phyloP scores from a whole-genome alignment of 2,797 vertebrate species.

The Spinus pinus region DNA sequence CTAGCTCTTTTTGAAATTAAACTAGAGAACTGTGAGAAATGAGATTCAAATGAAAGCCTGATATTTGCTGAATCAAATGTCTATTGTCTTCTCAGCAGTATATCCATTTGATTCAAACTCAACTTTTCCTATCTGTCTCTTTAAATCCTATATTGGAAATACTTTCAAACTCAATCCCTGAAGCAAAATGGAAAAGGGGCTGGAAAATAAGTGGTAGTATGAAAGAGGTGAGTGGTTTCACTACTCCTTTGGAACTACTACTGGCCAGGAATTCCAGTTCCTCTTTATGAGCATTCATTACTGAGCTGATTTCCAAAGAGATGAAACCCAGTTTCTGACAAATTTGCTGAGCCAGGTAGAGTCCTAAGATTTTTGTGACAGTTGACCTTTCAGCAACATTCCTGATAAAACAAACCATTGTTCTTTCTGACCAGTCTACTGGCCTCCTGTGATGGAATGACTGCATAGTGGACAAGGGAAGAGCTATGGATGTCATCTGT shows the following conservation, averaged over 20 bases:
- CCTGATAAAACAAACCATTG: background rate
- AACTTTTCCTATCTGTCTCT: background rate
- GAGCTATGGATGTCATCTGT: too few species aligned
- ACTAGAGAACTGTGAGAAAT: background rate
- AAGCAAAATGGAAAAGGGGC: background rate
- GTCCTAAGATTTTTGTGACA: background rate
- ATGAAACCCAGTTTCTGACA: background rate
- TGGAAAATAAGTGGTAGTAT: background rate
- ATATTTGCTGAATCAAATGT: background rate
- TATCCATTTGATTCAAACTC: background rate
- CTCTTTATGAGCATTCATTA: background rate
- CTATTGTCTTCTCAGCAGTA: background rate
- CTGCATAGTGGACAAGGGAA: accelerated
- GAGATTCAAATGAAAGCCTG: background rate
- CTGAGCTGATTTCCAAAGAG: background rate
- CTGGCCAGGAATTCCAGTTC: background rate
- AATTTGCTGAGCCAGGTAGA: background rate
- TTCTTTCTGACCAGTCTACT: background rate
- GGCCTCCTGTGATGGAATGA: background rate
- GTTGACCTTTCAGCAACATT: background rate
- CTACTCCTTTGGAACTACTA: background rate
- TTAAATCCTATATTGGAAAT: background rate
- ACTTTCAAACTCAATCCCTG: background rate
- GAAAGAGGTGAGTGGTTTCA: background rate
- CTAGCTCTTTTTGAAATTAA: background rate